A percentile compares a stretch with the other conserved stretches of the same genome.
These are phyloP conservation scores for Alfaro cultratus DNA, from an alignment of 2,797 vertebrate species.

Conservation along the genomic window DNA sequence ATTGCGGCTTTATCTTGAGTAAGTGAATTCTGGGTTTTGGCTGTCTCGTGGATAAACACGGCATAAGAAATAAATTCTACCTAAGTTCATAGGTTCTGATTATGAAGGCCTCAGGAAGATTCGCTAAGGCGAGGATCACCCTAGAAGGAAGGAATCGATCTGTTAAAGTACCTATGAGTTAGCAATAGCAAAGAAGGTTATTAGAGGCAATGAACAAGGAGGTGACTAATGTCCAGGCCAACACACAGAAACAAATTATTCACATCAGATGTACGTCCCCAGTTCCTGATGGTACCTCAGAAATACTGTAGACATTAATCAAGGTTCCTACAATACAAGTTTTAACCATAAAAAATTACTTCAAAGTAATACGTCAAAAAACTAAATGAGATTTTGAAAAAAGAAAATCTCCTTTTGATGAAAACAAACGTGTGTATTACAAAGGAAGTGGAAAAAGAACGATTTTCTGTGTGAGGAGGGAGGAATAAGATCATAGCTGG, in stretches of 20 bases:
- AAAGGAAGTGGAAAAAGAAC: not conserved
- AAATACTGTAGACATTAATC: not conserved
- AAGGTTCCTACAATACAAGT: not conserved
- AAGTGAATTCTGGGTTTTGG: not conserved
- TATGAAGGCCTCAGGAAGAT: not conserved
- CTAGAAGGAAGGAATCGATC: not conserved
- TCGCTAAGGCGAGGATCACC: not conserved
- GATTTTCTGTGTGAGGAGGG: not conserved
- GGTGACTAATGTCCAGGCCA: not conserved
- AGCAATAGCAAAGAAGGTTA: not conserved
- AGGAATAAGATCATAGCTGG: not conserved
- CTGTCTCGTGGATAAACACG: not conserved
- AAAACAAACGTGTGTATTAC: not conserved
- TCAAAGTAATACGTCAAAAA: not conserved
- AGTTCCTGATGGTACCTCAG: not conserved
- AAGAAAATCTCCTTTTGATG: not conserved
- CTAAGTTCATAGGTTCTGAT: not conserved
- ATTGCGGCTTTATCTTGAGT: not conserved
- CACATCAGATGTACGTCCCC: not conserved
- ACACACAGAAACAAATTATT: not conserved
- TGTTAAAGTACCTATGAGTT: not conserved
- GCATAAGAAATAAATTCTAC: not conserved
- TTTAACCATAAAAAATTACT: not conserved
- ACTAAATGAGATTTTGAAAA: not conserved
- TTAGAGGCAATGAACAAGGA: not conserved